Evolutionary conservation across 2,888 invertebrate genomes (phyloP), one percentile per base, ranked within the genome.

Genomic region (Lepidochrysops patricia): DNA sequence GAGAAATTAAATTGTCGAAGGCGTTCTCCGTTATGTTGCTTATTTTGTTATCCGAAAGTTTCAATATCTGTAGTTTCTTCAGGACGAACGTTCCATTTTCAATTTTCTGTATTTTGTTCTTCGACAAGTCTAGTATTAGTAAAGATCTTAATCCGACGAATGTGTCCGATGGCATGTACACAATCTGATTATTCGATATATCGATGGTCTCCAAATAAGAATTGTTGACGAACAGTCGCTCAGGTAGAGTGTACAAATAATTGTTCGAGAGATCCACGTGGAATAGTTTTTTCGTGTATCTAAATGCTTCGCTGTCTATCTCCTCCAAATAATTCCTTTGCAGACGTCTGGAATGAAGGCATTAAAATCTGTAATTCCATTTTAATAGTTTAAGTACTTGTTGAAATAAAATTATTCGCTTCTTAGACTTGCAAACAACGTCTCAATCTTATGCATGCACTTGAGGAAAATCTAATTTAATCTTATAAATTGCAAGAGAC

Each of bases 181-280:
- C 79, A 13, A 95, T 75, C 62, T 88, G 85, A 72, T 95, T 95
- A 68, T 92, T 91, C 0, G 94, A 93, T 54, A 95, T 78, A 68
- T 93, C 92, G 4, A 94, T 80, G 3, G 91, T 90, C 67, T 91
- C 91, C 23, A 95, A 74, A 62, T 88, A 90, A 0, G 84, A 77
- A 65, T 91, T 90, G 61, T 91, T 92, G 1, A 78, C 80, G 70
- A 95, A 94, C 54, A 93, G 72, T 29, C 84, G 83, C 61, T 85
- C 83, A 0, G 93, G 91, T 0, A 95, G 77, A 0, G 80, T 76
- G 57, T 84, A 86, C 12, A 95, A 80, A 57, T 86, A 85, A 74
- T 95, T 95, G 66, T 92, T 91, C 0, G 94, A 93, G 50, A 94
- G 73, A 70, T 94, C 93, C 57, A 95, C 83, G 58, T 93, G 93